A percentile compares a stretch with the other conserved stretches of the same genome.
These are phyloP conservation scores for Petrocephalus zakoni DNA, from an alignment of 2,113 vertebrate genomes.

Conservation along the genomic window DNA sequence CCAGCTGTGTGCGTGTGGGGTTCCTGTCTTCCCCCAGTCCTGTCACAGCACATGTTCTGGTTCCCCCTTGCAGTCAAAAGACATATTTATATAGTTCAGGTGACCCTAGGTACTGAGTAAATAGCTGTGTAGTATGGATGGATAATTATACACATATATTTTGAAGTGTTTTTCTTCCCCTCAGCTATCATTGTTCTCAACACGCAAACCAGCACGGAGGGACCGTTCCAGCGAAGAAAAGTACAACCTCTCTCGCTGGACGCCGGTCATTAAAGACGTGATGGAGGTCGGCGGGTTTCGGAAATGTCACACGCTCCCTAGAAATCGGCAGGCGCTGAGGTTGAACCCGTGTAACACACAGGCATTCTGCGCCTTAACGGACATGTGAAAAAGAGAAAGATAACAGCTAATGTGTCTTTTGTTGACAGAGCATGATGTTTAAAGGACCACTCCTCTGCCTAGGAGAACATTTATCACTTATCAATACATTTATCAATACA, in stretches of 20 bases:
- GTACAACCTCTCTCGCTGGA: slow-evolving; percentile 93
- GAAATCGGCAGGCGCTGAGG: not conserved
- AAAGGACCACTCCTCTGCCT: not conserved
- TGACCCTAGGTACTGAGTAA: not conserved
- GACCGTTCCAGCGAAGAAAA: slow-evolving; percentile 78
- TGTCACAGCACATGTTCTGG: not conserved
- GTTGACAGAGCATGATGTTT: not conserved
- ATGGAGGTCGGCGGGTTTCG: slow-evolving; percentile 72
- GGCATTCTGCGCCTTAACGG: not conserved
- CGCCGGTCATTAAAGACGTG: slow-evolving; percentile 85
- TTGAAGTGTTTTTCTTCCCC: not conserved
- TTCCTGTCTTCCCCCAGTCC: not conserved
- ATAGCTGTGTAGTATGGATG: not conserved
- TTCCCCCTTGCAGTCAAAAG: not conserved
- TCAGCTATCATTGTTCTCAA: slow-evolving; percentile 45
- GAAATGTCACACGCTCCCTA: not conserved
- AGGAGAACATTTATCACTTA: not conserved
- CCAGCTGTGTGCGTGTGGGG: not conserved
- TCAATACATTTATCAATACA: too few species aligned
- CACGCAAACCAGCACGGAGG: slow-evolving; percentile 65
- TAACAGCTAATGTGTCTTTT: not conserved
- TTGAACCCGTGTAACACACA: not conserved
- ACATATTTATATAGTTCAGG: not conserved
- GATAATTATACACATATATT: not conserved
- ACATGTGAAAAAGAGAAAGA: not conserved